phyloP scores from a whole-genome alignment of 2,113 vertebrate species.

The Deroptyus accipitrinus region DNA sequence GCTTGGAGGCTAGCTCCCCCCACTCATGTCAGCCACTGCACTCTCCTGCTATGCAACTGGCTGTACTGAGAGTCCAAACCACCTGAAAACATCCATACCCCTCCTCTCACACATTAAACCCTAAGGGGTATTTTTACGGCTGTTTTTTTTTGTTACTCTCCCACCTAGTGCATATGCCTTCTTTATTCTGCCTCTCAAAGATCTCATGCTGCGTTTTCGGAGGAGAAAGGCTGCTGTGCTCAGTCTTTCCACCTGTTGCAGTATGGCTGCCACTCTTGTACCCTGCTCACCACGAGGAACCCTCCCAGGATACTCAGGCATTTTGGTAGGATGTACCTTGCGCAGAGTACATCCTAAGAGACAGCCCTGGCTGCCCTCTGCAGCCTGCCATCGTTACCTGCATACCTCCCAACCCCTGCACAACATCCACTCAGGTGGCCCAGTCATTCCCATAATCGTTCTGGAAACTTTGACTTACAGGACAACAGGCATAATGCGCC shows the following conservation, averaged over 20 bases:
- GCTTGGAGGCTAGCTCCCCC: neutral
- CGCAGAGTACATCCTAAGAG: neutral
- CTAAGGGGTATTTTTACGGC: neutral
- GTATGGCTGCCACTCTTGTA: neutral
- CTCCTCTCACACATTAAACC: neutral
- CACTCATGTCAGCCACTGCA: neutral
- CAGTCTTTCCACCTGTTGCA: neutral
- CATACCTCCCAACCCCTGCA: fast-evolving
- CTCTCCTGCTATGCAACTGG: neutral
- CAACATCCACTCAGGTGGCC: neutral
- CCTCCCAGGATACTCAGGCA: neutral
- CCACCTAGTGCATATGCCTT: fast-evolving
- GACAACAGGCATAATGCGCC: neutral
- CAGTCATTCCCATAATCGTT: neutral
- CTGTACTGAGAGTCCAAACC: neutral
- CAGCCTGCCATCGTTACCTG: neutral
- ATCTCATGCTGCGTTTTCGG: neutral
- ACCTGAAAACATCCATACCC: neutral
- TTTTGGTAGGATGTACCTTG: neutral
- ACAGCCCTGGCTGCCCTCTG: neutral
- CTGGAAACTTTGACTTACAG: neutral
- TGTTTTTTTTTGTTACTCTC: neutral
- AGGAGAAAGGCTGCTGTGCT: neutral
- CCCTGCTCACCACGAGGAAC: fast-evolving
- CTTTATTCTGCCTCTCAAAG: neutral